These are phyloP conservation scores for Gallinago undulata DNA, from an alignment of 2,113 vertebrate species.

Conservation along the genomic window DNA sequence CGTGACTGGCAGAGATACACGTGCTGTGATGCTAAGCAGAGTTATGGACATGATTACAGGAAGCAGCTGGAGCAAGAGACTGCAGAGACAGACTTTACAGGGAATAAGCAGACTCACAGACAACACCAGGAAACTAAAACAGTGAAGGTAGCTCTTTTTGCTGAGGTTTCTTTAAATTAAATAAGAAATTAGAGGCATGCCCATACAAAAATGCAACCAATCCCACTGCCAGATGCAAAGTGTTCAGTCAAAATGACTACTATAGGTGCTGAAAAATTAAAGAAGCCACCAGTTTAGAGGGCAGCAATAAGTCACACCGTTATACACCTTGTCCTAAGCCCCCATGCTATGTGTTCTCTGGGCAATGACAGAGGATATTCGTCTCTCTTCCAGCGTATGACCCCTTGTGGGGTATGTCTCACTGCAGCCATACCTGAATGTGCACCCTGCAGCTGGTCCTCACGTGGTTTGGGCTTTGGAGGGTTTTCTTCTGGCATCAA, in stretches of 20 bases:
- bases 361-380: neutral
- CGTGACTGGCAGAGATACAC: neutral
- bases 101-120: neutral
- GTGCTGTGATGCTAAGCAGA: neutral
- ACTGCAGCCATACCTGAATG: neutral
- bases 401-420: neutral
- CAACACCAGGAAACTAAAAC: neutral
- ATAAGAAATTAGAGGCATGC: neutral
- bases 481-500: neutral
- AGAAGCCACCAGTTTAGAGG: neutral
- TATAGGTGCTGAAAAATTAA: neutral
- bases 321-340: accelerated
- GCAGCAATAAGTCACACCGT: accelerated
- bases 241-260: neutral
- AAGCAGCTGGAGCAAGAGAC: neutral
- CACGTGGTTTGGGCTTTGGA: neutral
- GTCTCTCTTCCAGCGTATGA: neutral
- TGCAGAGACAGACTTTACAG: neutral
- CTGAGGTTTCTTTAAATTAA: neutral
- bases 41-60: neutral
- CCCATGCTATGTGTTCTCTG: accelerated
- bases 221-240: neutral
- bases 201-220: neutral
- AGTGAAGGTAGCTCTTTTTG: neutral
- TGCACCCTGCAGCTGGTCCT: neutral